These are phyloP conservation scores for Cydia fagiglandana DNA, from an alignment of 1,140 invertebrate species.

Conservation along the genomic window DNA sequence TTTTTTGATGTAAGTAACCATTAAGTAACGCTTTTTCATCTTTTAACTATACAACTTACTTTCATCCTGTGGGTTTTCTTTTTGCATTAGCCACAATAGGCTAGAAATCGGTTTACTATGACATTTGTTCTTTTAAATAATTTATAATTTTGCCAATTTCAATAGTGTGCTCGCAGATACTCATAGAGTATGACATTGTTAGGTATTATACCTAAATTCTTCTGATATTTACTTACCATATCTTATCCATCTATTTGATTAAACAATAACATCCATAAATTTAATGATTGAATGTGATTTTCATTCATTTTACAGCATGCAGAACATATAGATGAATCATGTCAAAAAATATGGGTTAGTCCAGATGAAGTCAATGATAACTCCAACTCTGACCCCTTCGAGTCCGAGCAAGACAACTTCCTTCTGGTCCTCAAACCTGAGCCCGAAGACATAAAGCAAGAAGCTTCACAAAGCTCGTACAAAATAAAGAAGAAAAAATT, in stretches of 20 bases:
- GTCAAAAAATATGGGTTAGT: slow-evolving; percentile 44
- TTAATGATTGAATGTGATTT: not conserved
- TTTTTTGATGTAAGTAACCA: slow-evolving; percentile 30
- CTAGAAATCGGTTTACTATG: too few relatives aligned
- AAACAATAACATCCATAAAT: not conserved
- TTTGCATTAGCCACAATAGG: too few relatives aligned
- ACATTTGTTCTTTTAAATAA: too few relatives aligned
- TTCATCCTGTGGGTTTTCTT: too few relatives aligned
- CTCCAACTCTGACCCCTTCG: slow-evolving; percentile 41
- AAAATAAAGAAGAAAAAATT: slow-evolving; percentile 49
- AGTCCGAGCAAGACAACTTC: slow-evolving; percentile 43
- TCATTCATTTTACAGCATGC: not conserved
- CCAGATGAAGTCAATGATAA: slow-evolving; percentile 39
- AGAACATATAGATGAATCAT: slow-evolving; percentile 37
- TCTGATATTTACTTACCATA: too few relatives aligned
- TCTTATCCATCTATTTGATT: not conserved
- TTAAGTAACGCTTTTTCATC: slow-evolving; percentile 21
- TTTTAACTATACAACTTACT: not conserved
- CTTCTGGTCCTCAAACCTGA: slow-evolving; percentile 47
- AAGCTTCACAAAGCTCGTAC: slow-evolving; percentile 9
- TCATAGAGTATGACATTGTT: too few relatives aligned
- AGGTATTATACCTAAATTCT: too few relatives aligned
- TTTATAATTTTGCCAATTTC: too few relatives aligned
- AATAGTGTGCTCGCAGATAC: too few relatives aligned
- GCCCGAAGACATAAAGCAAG: slow-evolving; percentile 37